Evolutionary conservation across 2,797 vertebrate genomes (phyloP).

Genomic region (Trachops cirrhosus): DNA sequence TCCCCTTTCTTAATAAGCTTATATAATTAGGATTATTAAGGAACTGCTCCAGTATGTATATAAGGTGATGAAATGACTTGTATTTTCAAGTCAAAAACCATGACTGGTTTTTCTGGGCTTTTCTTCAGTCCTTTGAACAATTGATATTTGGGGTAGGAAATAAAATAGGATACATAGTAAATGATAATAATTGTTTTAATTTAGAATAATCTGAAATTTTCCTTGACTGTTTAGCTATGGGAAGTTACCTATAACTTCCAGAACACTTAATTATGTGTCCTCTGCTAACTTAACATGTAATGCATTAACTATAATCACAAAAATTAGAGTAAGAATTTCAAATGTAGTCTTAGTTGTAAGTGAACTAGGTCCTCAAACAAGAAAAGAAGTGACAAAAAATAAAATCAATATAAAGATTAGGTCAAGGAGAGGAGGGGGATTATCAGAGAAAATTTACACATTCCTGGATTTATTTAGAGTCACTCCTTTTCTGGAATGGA

Average conservation of each 20-base stretch:
- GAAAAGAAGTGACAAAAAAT: background rate
- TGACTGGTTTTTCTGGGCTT: background rate
- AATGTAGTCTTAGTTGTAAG: constrained; percentile 9
- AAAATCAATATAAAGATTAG: background rate
- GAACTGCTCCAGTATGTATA: background rate
- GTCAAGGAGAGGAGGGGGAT: background rate
- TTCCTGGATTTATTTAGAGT: background rate
- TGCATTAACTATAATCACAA: background rate
- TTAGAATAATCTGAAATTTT: background rate
- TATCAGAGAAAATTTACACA: background rate
- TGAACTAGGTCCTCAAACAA: background rate
- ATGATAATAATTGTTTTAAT: constrained; percentile 20
- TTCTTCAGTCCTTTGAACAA: background rate
- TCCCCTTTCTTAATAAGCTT: background rate
- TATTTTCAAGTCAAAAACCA: no score
- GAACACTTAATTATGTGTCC: background rate
- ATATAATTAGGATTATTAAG: background rate
- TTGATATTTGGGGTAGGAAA: background rate
- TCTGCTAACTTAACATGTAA: background rate
- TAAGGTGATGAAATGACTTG: background rate
- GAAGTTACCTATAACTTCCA: background rate
- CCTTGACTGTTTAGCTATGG: background rate
- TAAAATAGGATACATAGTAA: background rate
- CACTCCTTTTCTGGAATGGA: background rate
- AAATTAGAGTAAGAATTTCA: background rate